Evolutionary conservation across 2,888 invertebrate species (phyloP), one percentile per base, ranked within the genome.

Genomic region (Cantharis rufa): DNA sequence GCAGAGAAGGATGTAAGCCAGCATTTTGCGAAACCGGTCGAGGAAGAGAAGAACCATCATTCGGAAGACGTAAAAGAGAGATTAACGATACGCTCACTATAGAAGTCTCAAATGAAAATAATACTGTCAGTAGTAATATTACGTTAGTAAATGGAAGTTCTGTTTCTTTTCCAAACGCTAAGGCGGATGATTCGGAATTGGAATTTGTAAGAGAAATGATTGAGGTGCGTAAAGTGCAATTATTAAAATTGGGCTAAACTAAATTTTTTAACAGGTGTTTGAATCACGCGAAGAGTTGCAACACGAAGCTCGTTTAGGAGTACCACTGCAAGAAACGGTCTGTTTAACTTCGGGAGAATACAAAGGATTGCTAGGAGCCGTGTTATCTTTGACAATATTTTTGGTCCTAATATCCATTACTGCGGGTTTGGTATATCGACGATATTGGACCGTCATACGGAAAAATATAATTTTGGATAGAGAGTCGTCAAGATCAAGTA

Each of bases 141-240:
- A 77, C 74, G 24, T 16, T 66, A 69, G 84, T 82, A 32, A 88
- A 87, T 75, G 84, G 85, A 48, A 86, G 86, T 4, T 82, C 84
- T 9, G 84, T 84, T 21, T 82, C 83, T 18, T 84, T 90, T 78
- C 88, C 89, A 32, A 90, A 90, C 89, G 70, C 89, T 89, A 82
- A 85, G 74, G 90, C 90, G 79, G 89, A 90, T 64, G 89, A 90
- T 15, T n/a, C 76, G 13, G 77, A 79, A 3, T 75, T 77, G 13
- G 96, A 96, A 86, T 95, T 94, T 86, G 96, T 96, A 28, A 90
- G 95, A 80, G 95, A 96, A 89, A 95, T 96, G 94, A 96, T 96
- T 81, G 95, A 96, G 91, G 96, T 95, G 88, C 81, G 79, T 75
- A 64, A 10, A 62, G 32, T 32, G n/a, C 7, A 3, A 64, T 16